Conservation (phyloP, 2,888 invertebrate species). For the Orthosia gothica region DNA sequence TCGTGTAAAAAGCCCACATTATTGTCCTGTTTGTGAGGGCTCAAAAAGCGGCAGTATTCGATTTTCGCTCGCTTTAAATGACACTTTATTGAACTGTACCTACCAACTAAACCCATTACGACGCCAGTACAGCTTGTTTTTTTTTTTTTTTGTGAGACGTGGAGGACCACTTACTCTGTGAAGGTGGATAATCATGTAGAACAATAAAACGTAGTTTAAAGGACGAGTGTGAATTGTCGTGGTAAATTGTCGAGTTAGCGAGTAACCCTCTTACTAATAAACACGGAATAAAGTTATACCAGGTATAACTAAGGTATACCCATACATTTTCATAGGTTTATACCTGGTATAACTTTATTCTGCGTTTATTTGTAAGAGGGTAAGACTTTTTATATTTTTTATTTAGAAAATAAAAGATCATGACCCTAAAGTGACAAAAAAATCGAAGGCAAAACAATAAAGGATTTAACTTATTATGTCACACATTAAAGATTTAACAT, state of each 20-base stretch:
- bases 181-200: constrained; percentile 42
- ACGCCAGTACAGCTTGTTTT: neutral
- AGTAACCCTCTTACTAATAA: too few species aligned
- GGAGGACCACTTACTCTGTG: constrained; percentile 3
- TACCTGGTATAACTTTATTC: too few species aligned
- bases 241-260: constrained; percentile 54
- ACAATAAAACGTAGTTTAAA: constrained; percentile 46
- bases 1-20: neutral
- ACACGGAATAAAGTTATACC: too few species aligned
- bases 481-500: neutral
- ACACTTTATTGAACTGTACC: neutral
- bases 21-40: neutral
- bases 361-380: too few species aligned
- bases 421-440: neutral
- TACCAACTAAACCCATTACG: neutral
- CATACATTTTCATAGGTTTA: too few species aligned
- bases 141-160: neutral
- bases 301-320: too few species aligned
- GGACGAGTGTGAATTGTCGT: constrained; percentile 52
- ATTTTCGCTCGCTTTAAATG: neutral
- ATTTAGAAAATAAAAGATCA: neutral
- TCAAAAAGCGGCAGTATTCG: too few species aligned
- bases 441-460: neutral
- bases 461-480: neutral
- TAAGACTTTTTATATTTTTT: neutral